phyloP scores from a whole-genome alignment of 2,113 vertebrate species.

The Corapipo altera region DNA sequence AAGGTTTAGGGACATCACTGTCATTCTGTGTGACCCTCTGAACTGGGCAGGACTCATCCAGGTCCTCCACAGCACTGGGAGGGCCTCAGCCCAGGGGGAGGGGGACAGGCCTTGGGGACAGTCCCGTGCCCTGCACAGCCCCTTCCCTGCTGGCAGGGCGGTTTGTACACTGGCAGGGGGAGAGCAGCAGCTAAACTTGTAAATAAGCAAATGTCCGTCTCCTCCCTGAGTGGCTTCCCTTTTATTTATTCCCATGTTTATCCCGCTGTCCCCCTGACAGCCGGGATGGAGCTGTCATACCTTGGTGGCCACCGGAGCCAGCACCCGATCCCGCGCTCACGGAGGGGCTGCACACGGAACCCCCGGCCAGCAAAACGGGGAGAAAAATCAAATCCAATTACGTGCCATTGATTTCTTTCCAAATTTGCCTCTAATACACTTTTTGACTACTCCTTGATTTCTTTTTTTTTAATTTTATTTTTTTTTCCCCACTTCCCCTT shows the following conservation, averaged over 20 bases:
- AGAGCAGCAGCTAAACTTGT: neutral
- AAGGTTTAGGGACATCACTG: fast-evolving
- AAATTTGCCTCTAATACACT: constrained; percentile 61
- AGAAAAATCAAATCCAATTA: constrained; percentile 71
- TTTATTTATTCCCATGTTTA: neutral
- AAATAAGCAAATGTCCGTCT: neutral
- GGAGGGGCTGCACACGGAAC: constrained; percentile 5
- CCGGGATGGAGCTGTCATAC: constrained; percentile 75
- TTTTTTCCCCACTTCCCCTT: neutral
- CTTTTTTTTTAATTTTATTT: neutral
- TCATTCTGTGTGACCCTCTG: fast-evolving
- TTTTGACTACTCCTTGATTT: constrained; percentile 19
- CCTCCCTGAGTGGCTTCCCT: neutral
- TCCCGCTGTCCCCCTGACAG: constrained; percentile 66
- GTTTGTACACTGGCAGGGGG: neutral
- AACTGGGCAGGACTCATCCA: neutral
- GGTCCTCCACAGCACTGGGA: fast-evolving
- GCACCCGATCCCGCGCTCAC: neutral
- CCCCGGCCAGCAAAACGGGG: neutral
- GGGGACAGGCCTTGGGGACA: neutral
- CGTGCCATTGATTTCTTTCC: constrained; percentile 63
- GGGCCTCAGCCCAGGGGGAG: neutral
- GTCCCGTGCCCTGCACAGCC: neutral
- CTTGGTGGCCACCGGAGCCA: constrained; percentile 52
- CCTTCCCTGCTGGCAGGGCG: neutral